Base-by-base conservation (phyloP, 2,888 invertebrate species). In the Ceramica pisi region DNA sequence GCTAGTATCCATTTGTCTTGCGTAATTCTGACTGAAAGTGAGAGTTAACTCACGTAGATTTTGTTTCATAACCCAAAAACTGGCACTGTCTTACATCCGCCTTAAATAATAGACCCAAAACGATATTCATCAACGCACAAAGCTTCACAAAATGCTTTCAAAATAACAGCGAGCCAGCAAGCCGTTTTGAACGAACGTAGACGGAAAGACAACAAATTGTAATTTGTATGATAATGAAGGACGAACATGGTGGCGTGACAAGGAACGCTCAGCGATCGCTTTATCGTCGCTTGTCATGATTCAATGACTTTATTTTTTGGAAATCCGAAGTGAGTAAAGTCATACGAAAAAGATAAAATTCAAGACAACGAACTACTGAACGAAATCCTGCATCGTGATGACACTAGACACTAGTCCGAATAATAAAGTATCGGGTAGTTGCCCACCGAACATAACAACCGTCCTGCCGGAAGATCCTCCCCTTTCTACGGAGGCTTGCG, bases 141-240 rank as follows among this genome's bases (percentile, higher is more conserved):
- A 78, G 57, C 65, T n/a, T n/a, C 26, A 21, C 67, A 62, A 67
- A 77, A 71, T 35, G 65, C 64, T 38, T 59, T 65, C 50, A 55
- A 72, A 82, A 78, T 69, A 59, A 31, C 67, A 78, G 48, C 62
- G 38, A 66, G 55, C 76, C 46, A 67, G 78, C 73, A 80, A 77
- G 81, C 66, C 82, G 71, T 86, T 89, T 81, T 87, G 76, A 87
- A 87, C 84, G 82, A 83, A 86, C 80, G 75, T 84, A 83, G 87
- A 87, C 82, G 84, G 81, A 89, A 92, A 89, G 92, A 91, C 90
- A 91, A 91, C 93, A 93, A 93, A 90, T 92, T 90, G 92, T 89
- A 92, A 94, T 94, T 94, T 93, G 90, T 92, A 94, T 94, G 93
- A 90, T 92, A 94, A 94, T 94, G 92, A 92, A 90, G 89, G 85